Evolutionary conservation across 2,797 vertebrate species (phyloP), one percentile per base, ranked within the genome.

Genomic region (Takifugu rubripes): DNA sequence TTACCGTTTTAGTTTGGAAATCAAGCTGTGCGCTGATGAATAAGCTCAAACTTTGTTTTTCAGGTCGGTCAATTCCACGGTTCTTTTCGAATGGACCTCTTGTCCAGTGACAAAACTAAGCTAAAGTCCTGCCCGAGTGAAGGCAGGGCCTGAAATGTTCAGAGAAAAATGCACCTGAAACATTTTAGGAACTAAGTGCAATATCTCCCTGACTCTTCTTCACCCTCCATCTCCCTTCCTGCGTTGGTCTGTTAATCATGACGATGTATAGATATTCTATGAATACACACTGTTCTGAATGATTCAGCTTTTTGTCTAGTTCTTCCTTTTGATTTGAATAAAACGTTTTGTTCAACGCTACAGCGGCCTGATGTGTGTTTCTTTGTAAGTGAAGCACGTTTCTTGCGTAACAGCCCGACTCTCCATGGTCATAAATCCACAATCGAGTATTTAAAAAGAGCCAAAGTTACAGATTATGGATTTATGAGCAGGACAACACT

Each of bases 101-200:
- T 93, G 92, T 95, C 93, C 91, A 90, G 90, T 94, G 91, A 94
- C 84, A 87, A 82, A 85, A 83, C 74, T 96, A 91, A 91, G 92
- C 90, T 84, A 91, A 85, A 90, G 83, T 93, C 92, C 90, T 93
- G 87, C 90, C 90, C 78, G 68, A 15, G 55, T 64, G 45, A 77
- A 77, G 82, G 75, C 83, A 82, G 89, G 88, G 85, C 63, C 82
- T 86, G 78, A 89, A 90, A 90, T 90, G 85, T 88, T 86, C 79
- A 82, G 70, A 92, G 74, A 62, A 56, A 70, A 70, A 74, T 64
- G 80, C 44, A 90, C 92, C 90, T 90, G 92, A 92, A 93, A 94
- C 91, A 84, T 91, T 94, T 94, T 94, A 92, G 89, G 90, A 93
- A 95, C 87, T 90, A 96, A 95, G 96, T 99, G 97, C 97, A 99